A percentile compares a stretch with the other conserved stretches of the same genome.
Evolutionary conservation across 2,888 invertebrate genomes (phyloP).

Genomic region (Rhagophthalmus giganteus): DNA sequence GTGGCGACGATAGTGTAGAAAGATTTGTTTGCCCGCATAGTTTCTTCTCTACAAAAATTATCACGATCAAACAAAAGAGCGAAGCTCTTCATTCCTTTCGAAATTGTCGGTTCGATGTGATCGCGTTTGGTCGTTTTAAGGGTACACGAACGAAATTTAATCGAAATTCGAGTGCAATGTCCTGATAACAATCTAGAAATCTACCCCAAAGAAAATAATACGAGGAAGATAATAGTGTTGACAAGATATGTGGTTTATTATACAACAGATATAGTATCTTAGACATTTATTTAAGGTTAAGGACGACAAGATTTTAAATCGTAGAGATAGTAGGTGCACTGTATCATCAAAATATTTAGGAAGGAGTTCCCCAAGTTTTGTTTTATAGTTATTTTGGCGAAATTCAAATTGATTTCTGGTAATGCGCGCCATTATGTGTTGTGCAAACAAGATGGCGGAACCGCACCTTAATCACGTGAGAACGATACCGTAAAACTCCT

Average conservation of each 20-base stretch:
- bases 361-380: constrained; percentile 43
- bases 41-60: background rate
- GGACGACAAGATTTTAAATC: constrained; percentile 44
- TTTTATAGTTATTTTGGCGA: background rate
- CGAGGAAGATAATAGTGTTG: constrained; percentile 48
- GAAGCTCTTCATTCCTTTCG: too few species aligned
- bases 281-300: constrained; percentile 46
- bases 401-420: too few species aligned
- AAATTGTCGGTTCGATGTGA: too few species aligned
- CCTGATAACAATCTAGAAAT: constrained; percentile 38
- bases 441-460: constrained; percentile 27
- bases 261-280: constrained; percentile 43
- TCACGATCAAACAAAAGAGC: too few species aligned
- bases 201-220: constrained; percentile 42
- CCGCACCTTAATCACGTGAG: constrained; percentile 32
- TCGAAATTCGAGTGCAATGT: constrained; percentile 9
- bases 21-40: constrained; percentile 8
- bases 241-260: constrained; percentile 44
- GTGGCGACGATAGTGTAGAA: constrained; percentile 21
- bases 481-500: too few species aligned
- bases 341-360: constrained; percentile 50
- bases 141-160: background rate
- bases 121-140: background rate
- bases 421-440: constrained; percentile 17
- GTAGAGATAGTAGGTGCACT: constrained; percentile 25